Evolutionary conservation across 1,140 invertebrate species (phyloP).

Genomic region (Drepana arcuata): DNA sequence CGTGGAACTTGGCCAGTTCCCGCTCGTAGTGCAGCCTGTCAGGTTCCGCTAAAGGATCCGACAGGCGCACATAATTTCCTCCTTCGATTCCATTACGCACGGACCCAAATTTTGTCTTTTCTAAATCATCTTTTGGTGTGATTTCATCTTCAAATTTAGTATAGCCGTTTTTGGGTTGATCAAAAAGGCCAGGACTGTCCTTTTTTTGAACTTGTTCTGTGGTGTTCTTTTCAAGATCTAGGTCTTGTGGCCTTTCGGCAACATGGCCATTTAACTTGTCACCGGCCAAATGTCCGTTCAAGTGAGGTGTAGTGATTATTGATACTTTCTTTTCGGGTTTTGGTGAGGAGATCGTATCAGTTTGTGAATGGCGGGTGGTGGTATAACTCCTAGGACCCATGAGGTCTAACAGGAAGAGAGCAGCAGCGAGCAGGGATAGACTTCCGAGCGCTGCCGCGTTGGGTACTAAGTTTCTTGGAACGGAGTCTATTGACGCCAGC

Average conservation of each 20-base stretch:
- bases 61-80: slow-evolving; percentile 50
- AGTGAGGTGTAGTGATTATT: slow-evolving; percentile 24
- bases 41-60: slow-evolving; percentile 42
- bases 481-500: slow-evolving; percentile 79
- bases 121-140: slow-evolving; percentile 40
- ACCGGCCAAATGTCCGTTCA: slow-evolving; percentile 23
- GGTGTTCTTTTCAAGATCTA: slow-evolving; percentile 38
- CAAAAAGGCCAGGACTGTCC: slow-evolving; percentile 31
- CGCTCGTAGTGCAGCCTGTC: slow-evolving; percentile 55
- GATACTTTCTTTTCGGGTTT: slow-evolving; percentile 46
- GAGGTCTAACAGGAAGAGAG: slow-evolving; percentile 79
- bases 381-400: slow-evolving; percentile 66
- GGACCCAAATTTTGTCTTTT: slow-evolving; percentile 60
- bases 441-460: slow-evolving; percentile 80
- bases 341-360: slow-evolving; percentile 45
- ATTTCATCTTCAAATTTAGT: slow-evolving; percentile 46
- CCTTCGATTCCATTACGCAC: slow-evolving; percentile 50
- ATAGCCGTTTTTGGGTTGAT: slow-evolving; percentile 29
- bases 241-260: slow-evolving; percentile 47
- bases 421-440: slow-evolving; percentile 77
- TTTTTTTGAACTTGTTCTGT: slow-evolving; percentile 25
- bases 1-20: slow-evolving; percentile 60
- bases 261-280: slow-evolving; percentile 10
- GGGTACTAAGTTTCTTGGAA: slow-evolving; percentile 77
- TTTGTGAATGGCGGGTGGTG: slow-evolving; percentile 48